phyloP scores from a whole-genome alignment of 2,888 invertebrate genomes.

The Ceramica pisi region DNA sequence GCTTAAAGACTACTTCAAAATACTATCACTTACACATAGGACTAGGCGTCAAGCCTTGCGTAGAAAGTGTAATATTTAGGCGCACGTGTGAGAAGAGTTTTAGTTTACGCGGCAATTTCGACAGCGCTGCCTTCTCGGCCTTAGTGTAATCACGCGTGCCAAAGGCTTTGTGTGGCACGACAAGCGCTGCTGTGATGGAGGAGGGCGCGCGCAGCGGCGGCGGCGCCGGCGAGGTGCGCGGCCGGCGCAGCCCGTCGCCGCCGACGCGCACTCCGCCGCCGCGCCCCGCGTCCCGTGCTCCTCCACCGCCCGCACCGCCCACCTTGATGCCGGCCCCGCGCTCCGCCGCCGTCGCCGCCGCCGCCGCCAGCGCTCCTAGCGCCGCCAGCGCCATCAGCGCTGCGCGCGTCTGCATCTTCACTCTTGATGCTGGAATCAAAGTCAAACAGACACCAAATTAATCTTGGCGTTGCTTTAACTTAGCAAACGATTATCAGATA shows the following conservation, averaged over 20 bases:
- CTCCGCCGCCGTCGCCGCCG: conserved; percentile 79
- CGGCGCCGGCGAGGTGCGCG: conserved; percentile 86
- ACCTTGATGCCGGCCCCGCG: conserved; percentile 86
- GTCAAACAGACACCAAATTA: not conserved
- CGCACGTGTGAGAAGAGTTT: conserved; percentile 93
- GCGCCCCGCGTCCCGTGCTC: conserved; percentile 81
- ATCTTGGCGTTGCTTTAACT: not conserved
- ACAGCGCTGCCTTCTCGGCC: conserved; percentile 93
- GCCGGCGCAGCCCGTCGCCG: conserved; percentile 81
- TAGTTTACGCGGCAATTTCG: conserved; percentile 92
- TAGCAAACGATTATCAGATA: not conserved
- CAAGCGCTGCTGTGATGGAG: conserved; percentile 92
- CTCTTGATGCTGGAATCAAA: conserved; percentile 79
- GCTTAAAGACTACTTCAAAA: conserved; percentile 13
- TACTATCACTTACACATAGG: conserved; percentile 92
- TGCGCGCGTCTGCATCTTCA: conserved; percentile 87
- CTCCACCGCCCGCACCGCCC: conserved; percentile 79
- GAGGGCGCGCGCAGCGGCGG: conserved; percentile 87
- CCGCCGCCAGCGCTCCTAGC: conserved; percentile 82
- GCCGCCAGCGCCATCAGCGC: conserved; percentile 85
- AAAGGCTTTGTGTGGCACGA: conserved; percentile 95
- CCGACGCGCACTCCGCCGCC: conserved; percentile 85
- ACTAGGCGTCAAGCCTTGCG: conserved; percentile 94
- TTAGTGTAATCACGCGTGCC: conserved; percentile 94
- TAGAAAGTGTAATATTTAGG: conserved; percentile 92